Percentiles rank a stretch among this genome's conserved stretches.
These are phyloP conservation scores for Volucella inflata DNA, from an alignment of 2,888 invertebrate genomes.

Conservation along the genomic window DNA sequence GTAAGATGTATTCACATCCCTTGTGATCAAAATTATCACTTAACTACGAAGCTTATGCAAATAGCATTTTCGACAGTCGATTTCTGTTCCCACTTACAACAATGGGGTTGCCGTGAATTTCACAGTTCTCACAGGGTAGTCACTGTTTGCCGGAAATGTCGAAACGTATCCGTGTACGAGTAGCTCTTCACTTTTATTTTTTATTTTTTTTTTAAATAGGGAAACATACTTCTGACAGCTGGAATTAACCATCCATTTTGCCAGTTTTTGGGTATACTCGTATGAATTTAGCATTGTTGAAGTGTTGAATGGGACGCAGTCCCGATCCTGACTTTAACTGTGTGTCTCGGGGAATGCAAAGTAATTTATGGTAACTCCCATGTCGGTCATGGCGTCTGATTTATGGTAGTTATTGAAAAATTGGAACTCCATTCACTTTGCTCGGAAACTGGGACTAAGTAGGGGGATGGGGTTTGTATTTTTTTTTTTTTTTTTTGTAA, in stretches of 20 bases:
- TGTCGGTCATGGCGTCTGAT: slow-evolving; percentile 81
- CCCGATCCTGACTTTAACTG: slow-evolving; percentile 13
- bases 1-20: too few species aligned
- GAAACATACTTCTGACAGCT: slow-evolving; percentile 57
- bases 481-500: slow-evolving; percentile 40
- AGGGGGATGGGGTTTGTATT: neutral
- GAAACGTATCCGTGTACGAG: neutral
- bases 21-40: neutral
- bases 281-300: slow-evolving; percentile 39
- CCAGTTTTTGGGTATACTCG: slow-evolving; percentile 7
- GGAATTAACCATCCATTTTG: slow-evolving; percentile 66
- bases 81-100: neutral
- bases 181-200: slow-evolving; percentile 31
- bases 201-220: slow-evolving; percentile 42
- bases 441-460: neutral
- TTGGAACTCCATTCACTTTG: slow-evolving; percentile 77
- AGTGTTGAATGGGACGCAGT: slow-evolving; percentile 60
- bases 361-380: slow-evolving; percentile 82
- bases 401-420: slow-evolving; percentile 83
- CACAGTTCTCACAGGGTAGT: too few species aligned
- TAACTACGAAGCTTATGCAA: slow-evolving; percentile 17
- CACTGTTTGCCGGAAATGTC: neutral
- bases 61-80: neutral
- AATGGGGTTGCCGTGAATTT: too few species aligned
- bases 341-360: slow-evolving; percentile 32